Evolutionary conservation across 2,888 invertebrate species (phyloP).

Genomic region (Drosophila koepferae): DNA sequence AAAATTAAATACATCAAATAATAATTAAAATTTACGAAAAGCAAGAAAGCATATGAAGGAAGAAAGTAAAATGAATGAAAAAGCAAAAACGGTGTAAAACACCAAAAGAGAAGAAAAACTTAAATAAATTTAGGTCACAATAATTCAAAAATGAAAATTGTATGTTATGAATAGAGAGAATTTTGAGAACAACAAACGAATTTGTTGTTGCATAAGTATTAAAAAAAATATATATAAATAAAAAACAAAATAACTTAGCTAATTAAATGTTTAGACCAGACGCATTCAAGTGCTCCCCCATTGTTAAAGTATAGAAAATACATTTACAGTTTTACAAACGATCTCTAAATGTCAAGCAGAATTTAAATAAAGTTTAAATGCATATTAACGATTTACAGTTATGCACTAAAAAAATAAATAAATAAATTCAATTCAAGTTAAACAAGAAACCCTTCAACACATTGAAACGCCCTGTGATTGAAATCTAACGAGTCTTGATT

Average conservation of each 20-base stretch:
- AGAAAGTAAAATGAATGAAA: conserved; percentile 46
- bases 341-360: conserved; percentile 44
- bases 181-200: conserved; percentile 59
- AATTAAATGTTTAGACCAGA: conserved; percentile 72
- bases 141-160: conserved; percentile 21
- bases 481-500: background rate
- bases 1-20: background rate
- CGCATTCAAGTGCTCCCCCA: conserved; percentile 30
- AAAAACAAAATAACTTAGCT: conserved; percentile 54
- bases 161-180: conserved; percentile 42
- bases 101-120: conserved; percentile 45
- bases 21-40: conserved; percentile 43
- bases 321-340: conserved; percentile 37
- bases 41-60: background rate
- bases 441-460: conserved; percentile 5
- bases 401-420: conserved; percentile 25
- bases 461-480: conserved; percentile 19
- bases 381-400: conserved; percentile 38
- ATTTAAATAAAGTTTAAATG: conserved; percentile 37
- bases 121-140: conserved; percentile 32
- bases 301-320: conserved; percentile 41
- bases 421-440: conserved; percentile 14
- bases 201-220: conserved; percentile 70
- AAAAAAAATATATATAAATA: conserved; percentile 16
- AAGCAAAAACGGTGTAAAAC: conserved; percentile 78